Conservation (phyloP, 2,797 vertebrate genomes). For the Hapalemur alaotrensis region DNA sequence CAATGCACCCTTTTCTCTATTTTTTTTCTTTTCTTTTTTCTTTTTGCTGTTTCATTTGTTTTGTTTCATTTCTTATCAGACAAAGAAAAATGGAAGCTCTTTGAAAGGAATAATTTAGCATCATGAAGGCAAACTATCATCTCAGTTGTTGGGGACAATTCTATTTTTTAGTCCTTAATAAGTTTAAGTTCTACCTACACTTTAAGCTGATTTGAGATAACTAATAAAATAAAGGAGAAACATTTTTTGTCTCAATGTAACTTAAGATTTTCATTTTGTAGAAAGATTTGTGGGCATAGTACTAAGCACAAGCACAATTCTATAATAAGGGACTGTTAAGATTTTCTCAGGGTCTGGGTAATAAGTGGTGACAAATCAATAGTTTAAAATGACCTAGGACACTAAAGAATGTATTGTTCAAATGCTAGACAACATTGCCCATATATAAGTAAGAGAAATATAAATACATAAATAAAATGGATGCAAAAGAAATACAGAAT, state of each 20-base stretch:
- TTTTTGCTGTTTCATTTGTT: not conserved
- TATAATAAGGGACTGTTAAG: not conserved
- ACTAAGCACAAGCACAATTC: not conserved
- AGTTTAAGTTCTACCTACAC: not conserved
- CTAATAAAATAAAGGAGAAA: not conserved
- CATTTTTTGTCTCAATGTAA: not conserved
- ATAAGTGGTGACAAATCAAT: not conserved
- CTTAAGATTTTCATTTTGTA: not conserved
- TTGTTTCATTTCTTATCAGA: not conserved
- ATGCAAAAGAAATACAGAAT: rapidly evolving
- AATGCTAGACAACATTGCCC: not conserved
- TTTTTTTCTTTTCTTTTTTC: not conserved
- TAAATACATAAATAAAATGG: not conserved
- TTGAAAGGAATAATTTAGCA: not conserved
- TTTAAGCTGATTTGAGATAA: not conserved
- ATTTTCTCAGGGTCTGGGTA: not conserved
- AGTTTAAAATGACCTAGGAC: not conserved
- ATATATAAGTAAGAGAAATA: not conserved
- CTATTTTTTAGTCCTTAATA: not conserved
- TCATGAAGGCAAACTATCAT: not conserved
- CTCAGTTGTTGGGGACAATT: not conserved
- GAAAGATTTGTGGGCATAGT: not conserved
- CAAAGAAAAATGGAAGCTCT: not conserved
- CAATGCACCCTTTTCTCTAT: not conserved
- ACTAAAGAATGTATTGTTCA: not conserved